Percentiles rank a stretch among this genome's conserved stretches.
Evolutionary conservation across 2,888 invertebrate genomes (phyloP).

Genomic region (Brachycybe producta): DNA sequence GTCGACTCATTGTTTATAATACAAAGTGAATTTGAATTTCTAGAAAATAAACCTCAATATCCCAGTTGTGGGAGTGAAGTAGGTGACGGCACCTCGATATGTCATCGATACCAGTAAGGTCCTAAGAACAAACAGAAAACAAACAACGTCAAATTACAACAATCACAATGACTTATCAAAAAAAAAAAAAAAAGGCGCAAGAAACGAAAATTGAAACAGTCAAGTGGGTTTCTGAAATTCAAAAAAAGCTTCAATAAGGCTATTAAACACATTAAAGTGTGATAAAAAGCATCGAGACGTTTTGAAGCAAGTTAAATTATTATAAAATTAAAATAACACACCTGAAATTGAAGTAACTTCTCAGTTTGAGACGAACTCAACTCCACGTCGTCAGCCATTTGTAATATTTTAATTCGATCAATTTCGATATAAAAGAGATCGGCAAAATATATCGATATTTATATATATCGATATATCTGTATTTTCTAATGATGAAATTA

Average conservation of each 20-base stretch:
- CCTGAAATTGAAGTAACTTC: slow-evolving; percentile 18
- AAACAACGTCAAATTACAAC: not conserved
- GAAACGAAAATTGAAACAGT: not conserved
- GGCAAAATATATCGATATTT: no score
- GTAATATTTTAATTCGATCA: not conserved
- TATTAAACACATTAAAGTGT: not conserved
- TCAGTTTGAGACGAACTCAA: slow-evolving; percentile 12
- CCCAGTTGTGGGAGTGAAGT: slow-evolving; percentile 15
- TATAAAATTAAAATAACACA: not conserved
- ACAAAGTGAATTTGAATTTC: not conserved
- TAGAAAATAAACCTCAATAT: slow-evolving; percentile 6
- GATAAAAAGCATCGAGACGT: no score
- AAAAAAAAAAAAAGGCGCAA: not conserved
- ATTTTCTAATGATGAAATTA: no score
- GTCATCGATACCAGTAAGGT: slow-evolving; percentile 15
- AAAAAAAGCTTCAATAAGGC: not conserved
- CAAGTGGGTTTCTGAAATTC: not conserved
- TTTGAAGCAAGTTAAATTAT: no score
- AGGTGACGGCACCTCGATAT: slow-evolving; percentile 8
- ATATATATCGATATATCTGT: not conserved
- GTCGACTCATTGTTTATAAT: not conserved
- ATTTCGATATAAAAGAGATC: not conserved
- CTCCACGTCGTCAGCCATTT: slow-evolving; percentile 15
- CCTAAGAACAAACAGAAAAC: not conserved
- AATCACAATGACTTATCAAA: not conserved